Evolutionary conservation across 2,888 invertebrate genomes (phyloP), one percentile per base, ranked within the genome.

Genomic region (Salpingus planirostris): DNA sequence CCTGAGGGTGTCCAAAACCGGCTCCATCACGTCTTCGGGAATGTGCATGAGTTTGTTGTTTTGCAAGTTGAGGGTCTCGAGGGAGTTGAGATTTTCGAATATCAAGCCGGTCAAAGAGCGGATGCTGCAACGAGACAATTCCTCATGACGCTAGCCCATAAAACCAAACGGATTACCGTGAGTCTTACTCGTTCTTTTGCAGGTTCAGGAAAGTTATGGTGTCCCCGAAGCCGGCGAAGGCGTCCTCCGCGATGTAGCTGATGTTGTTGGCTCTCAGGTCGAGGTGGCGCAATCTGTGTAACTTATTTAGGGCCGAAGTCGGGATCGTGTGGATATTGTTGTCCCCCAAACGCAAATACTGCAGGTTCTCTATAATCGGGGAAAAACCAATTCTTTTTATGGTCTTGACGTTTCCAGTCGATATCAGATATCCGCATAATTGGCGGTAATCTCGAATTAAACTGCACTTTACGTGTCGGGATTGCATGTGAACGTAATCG

Each of bases 201-300:
- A 92, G 68, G 61, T 89, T 89, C 14, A 92, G 75, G 66, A 90
- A 91, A n/a, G 91, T 90, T 44, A 92, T 83, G 14, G 88, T 87
- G 60, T 88, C 87, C 13, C 91, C 91, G 54, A 83, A 92, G 27
- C 87, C 85, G 4, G 80, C 77, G 61, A 91, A 91, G 2, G 89
- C 87, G 54, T 91, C 89, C 49, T 90, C 90, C 14, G 77, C 73
- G 31, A 92, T 76, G 38, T 74, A 70, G 11, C 80, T 82, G 47
- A 92, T 90, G 63, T 89, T 89, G 64, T 92, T 92, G 22, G 86
- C 80, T 47, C 88, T 76, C 27, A 92, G 71, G 62, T 92, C 90
- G 47, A 92, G 70, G 57, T 91, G 88, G 6, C 89, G 78, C n/a
- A 92, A 68, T 11, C 89, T 78, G 62, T 89, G 89, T 38, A 92